phyloP scores from a whole-genome alignment of 2,888 invertebrate genomes.

The Laothoe populi region DNA sequence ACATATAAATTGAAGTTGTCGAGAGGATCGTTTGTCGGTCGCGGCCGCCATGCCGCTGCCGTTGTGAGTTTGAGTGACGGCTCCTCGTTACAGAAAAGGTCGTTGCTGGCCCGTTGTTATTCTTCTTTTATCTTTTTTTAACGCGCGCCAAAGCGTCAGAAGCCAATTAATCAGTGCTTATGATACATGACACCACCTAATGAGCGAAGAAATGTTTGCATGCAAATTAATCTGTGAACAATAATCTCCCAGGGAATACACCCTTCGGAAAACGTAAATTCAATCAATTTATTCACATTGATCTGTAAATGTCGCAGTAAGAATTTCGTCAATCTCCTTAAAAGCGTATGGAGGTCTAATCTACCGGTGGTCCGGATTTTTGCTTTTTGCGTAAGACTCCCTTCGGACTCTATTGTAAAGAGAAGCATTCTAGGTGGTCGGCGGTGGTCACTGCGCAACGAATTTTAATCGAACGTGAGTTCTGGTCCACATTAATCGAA shows the following conservation, averaged over 20 bases:
- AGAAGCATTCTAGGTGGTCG: constrained; percentile 46
- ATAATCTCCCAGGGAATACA: neutral
- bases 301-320: neutral
- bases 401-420: constrained; percentile 32
- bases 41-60: constrained; percentile 24
- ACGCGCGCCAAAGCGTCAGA: constrained; percentile 55
- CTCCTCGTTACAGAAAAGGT: constrained; percentile 77
- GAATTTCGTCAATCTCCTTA: constrained; percentile 14
- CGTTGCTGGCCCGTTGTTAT: constrained; percentile 61
- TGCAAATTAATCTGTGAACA: constrained; percentile 50
- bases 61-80: constrained; percentile 64
- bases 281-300: constrained; percentile 5
- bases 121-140: constrained; percentile 58
- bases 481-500: constrained; percentile 47
- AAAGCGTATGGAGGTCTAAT: constrained; percentile 33
- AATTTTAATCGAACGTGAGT: constrained; percentile 43
- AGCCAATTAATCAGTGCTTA: constrained; percentile 79
- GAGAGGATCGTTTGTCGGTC: constrained; percentile 47
- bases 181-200: constrained; percentile 76
- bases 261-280: constrained; percentile 1
- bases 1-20: constrained; percentile 76
- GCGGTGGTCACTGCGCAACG: constrained; percentile 42
- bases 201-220: constrained; percentile 53
- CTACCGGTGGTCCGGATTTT: constrained; percentile 45
- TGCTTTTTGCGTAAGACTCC: constrained; percentile 51